These are phyloP conservation scores for Linnaemya tessellans DNA, from an alignment of 2,888 invertebrate species.

Conservation along the genomic window DNA sequence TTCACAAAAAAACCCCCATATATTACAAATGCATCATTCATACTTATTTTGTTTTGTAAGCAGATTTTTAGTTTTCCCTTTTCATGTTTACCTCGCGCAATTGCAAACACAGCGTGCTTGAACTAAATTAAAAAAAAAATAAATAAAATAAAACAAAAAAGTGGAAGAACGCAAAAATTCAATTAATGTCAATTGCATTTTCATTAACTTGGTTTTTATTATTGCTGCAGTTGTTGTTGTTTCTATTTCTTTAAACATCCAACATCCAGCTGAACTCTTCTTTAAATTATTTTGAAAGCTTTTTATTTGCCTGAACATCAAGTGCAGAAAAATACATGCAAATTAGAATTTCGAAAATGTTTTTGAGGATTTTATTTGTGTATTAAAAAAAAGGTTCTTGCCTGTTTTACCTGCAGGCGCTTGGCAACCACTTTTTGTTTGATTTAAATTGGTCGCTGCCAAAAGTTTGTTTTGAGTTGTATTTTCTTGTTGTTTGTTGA, in stretches of 20 bases:
- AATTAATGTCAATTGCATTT: slow-evolving; percentile 71
- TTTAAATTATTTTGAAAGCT: slow-evolving; percentile 34
- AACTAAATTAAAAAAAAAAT: background rate
- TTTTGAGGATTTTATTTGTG: slow-evolving; percentile 14
- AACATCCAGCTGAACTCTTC: slow-evolving; percentile 6
- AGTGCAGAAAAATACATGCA: background rate
- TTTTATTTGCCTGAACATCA: slow-evolving; percentile 23
- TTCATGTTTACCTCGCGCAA: slow-evolving; percentile 10
- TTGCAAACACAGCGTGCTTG: slow-evolving; percentile 19
- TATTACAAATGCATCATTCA: background rate
- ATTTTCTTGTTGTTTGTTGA: slow-evolving; percentile 19
- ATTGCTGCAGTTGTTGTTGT: slow-evolving; percentile 1
- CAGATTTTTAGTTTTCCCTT: slow-evolving; percentile 5
- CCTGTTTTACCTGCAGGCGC: slow-evolving; percentile 26
- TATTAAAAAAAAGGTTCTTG: slow-evolving; percentile 3
- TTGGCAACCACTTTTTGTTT: slow-evolving; percentile 26
- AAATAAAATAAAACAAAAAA: background rate
- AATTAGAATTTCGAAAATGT: slow-evolving; percentile 9
- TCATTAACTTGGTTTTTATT: slow-evolving; percentile 45
- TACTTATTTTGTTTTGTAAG: background rate
- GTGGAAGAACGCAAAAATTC: slow-evolving; percentile 52
- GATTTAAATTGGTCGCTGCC: slow-evolving; percentile 39
- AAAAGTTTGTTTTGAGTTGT: slow-evolving; percentile 32
- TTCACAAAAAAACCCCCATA: background rate
- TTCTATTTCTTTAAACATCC: slow-evolving; percentile 8